These are phyloP conservation scores for Parnassius glacialis DNA, from an alignment of 2,888 invertebrate species.

Conservation along the genomic window DNA sequence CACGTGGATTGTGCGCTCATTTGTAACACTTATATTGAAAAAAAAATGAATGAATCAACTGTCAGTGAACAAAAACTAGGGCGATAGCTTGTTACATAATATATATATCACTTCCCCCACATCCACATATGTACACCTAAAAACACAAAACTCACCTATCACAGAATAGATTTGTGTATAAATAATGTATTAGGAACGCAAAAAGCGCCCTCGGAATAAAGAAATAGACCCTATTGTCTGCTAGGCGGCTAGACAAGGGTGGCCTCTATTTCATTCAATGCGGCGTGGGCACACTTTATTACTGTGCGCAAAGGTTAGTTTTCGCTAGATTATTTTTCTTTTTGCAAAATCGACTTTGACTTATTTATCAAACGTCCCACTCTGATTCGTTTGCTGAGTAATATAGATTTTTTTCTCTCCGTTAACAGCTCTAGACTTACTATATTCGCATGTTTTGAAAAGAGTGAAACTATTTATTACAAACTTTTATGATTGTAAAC, in stretches of 20 bases:
- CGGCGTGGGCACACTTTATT: slow-evolving; percentile 29
- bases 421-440: not conserved
- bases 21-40: no score
- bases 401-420: slow-evolving; percentile 1
- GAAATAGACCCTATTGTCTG: slow-evolving; percentile 36
- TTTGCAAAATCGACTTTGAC: not conserved
- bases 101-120: no score
- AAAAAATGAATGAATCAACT: no score
- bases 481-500: no score
- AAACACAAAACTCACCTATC: slow-evolving; percentile 27
- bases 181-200: slow-evolving; percentile 28
- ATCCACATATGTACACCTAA: not conserved
- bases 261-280: not conserved
- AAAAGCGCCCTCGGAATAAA: slow-evolving; percentile 31
- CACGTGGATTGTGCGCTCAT: no score
- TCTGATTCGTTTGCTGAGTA: not conserved
- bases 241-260: slow-evolving; percentile 55
- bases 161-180: slow-evolving; percentile 21
- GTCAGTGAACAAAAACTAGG: no score
- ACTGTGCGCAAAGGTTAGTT: not conserved
- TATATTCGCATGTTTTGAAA: no score
- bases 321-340: slow-evolving; percentile 9
- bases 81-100: no score
- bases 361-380: slow-evolving; percentile 2
- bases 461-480: no score